A percentile compares a stretch with the other conserved stretches of the same genome.
Evolutionary conservation across 1,140 invertebrate genomes (phyloP).

Genomic region (Sinonovacula constricta): DNA sequence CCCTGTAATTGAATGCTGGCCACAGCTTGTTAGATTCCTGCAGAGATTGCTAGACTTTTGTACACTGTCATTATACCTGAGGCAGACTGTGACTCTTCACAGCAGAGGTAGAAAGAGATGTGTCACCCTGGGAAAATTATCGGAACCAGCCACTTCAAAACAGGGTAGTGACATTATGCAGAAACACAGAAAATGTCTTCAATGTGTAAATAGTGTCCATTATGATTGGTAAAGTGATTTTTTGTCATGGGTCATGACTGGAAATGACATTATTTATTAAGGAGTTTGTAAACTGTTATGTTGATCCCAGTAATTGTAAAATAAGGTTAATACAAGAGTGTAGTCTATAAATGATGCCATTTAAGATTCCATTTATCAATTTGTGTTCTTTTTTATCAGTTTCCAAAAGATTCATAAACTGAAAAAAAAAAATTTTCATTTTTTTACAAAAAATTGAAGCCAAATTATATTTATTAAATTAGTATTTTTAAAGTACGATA

Average conservation of each 20-base stretch:
- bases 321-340: no score
- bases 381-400: no score
- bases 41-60: not conserved
- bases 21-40: not conserved
- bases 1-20: not conserved
- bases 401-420: no score
- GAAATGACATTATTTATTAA: not conserved
- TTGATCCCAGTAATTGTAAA: no score
- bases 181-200: not conserved
- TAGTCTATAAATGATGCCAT: no score
- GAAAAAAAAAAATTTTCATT: no score
- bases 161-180: not conserved
- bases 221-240: not conserved
- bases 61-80: no score
- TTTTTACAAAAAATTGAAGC: no score
- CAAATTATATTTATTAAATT: no score
- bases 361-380: no score
- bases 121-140: not conserved
- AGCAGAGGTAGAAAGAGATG: not conserved
- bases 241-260: not conserved
- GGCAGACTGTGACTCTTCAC: not conserved
- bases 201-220: not conserved
- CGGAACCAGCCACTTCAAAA: not conserved
- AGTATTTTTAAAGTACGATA: no score
- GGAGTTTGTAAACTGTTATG: no score